Evolutionary conservation across 2,888 invertebrate species (phyloP).

Genomic region (Habrosyne pyritoides): DNA sequence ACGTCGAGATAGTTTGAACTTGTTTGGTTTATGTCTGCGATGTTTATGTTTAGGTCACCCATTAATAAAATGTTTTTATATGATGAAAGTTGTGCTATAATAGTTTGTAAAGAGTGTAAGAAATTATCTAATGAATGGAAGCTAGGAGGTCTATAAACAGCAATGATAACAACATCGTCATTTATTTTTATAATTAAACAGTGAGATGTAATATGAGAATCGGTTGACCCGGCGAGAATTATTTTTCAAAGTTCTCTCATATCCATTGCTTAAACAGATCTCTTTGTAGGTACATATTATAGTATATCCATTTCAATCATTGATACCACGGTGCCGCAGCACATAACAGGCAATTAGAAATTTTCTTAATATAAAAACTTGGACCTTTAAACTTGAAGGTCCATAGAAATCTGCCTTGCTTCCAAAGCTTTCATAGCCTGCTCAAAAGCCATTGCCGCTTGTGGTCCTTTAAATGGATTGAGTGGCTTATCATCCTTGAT

Average conservation of each 20-base stretch:
- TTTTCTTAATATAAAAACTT: not conserved
- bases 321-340: not conserved
- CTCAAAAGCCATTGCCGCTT: slow-evolving; percentile 51
- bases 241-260: too few relatives aligned
- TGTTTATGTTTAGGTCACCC: slow-evolving; percentile 18
- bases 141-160: not conserved
- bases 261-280: too few relatives aligned
- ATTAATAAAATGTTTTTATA: slow-evolving; percentile 12
- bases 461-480: slow-evolving; percentile 58
- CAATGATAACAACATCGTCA: slow-evolving; percentile 5
- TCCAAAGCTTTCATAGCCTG: slow-evolving; percentile 50
- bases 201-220: too few relatives aligned
- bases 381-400: not conserved
- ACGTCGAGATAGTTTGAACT: slow-evolving; percentile 6
- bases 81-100: not conserved
- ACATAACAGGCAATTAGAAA: not conserved
- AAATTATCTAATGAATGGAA: not conserved
- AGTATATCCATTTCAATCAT: too few relatives aligned
- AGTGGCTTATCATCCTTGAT: slow-evolving; percentile 42
- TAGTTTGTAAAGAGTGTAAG: too few relatives aligned
- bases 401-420: slow-evolving; percentile 33
- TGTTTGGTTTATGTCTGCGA: not conserved
- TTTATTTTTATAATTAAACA: slow-evolving; percentile 12
- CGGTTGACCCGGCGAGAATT: too few relatives aligned
- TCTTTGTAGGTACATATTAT: too few relatives aligned